Evolutionary conservation across 2,797 vertebrate species (phyloP).

Genomic region (Glossophaga mutica): DNA sequence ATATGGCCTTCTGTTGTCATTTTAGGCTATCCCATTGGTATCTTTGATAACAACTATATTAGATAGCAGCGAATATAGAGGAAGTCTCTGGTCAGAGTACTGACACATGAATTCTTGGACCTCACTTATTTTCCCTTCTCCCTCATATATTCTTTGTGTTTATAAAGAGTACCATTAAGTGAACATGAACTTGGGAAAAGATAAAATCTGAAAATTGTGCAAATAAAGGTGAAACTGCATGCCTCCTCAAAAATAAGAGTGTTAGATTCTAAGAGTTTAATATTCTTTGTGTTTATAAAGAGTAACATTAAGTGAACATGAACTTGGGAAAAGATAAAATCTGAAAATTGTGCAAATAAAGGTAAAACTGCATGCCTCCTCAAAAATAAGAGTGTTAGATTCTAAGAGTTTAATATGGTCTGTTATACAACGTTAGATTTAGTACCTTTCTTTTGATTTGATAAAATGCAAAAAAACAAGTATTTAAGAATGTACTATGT

Average conservation of each 20-base stretch:
- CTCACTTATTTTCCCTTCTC: not conserved
- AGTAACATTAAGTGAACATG: not conserved
- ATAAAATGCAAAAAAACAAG: slow-evolving; percentile 1
- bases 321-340: slow-evolving; percentile 17
- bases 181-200: not conserved
- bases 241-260: not conserved
- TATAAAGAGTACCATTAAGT: not conserved
- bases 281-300: not conserved
- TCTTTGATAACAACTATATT: not conserved
- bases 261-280: not conserved
- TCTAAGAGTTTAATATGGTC: not conserved
- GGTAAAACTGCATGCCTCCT: not conserved
- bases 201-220: not conserved
- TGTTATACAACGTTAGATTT: not conserved
- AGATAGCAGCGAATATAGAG: not conserved
- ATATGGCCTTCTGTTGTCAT: not conserved
- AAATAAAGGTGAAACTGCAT: not conserved
- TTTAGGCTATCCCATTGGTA: not conserved
- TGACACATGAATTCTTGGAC: not conserved
- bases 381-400: not conserved
- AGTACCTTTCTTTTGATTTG: not conserved
- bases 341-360: not conserved
- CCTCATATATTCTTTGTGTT: not conserved
- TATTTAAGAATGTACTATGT: not conserved
- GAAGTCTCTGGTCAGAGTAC: not conserved